Evolutionary conservation across 2,797 vertebrate genomes (phyloP).

Genomic region (Trachops cirrhosus): DNA sequence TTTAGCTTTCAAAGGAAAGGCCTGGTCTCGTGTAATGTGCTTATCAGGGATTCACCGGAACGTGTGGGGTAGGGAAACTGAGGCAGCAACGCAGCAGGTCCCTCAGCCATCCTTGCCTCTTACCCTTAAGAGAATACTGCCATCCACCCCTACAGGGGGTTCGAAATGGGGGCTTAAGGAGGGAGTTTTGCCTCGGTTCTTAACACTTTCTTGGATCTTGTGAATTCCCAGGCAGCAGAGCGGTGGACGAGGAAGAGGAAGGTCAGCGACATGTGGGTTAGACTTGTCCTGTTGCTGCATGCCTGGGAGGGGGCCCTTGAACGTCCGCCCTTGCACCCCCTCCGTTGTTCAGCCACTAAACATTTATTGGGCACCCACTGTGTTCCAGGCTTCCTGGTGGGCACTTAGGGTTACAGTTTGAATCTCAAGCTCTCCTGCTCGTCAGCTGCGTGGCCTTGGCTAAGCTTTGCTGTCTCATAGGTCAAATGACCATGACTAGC

Average conservation of each 20-base stretch:
- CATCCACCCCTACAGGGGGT: not conserved
- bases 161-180: not conserved
- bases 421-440: not conserved
- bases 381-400: not conserved
- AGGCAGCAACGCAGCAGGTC: not conserved
- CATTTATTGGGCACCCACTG: fast-evolving
- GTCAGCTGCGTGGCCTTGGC: not conserved
- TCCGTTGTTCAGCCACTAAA: not conserved
- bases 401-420: not conserved
- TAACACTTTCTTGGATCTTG: not conserved
- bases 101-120: not conserved
- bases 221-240: not conserved
- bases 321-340: fast-evolving
- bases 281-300: not conserved
- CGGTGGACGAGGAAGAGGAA: conserved; percentile 55
- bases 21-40: fast-evolving
- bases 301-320: not conserved
- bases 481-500: too few relatives aligned
- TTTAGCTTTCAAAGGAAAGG: not conserved
- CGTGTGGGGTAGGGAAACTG: not conserved
- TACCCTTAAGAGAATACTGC: not conserved
- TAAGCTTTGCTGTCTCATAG: not conserved
- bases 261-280: conserved; percentile 48
- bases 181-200: not conserved
- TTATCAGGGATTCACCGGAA: not conserved